Base-by-base conservation (phyloP, 1,140 invertebrate genomes). In the Microplitis demolitor region DNA sequence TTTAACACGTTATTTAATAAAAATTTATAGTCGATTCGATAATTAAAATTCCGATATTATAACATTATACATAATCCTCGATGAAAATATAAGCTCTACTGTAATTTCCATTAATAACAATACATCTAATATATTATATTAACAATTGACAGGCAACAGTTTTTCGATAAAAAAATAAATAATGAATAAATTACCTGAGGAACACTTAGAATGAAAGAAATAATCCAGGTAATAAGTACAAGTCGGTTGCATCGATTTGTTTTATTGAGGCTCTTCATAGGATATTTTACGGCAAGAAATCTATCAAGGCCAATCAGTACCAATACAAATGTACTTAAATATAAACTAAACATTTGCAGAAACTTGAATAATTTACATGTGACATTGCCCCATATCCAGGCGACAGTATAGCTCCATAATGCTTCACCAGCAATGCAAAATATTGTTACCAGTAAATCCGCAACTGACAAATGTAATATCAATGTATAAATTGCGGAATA, bases 321-420 rank as follows among this genome's bases (percentile, higher is more conserved):
- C 24, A 95, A 85, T 31, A 95, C 90, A 81, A 94, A 96, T 0
- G 94, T 96, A 54, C 93, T 95, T n/a, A 95, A 85, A 82, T 96
- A 95, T 4, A 95, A 87, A 63, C 92, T 91, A 78, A 94, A 94
- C 90, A 95, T 92, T 84, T 96, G 94, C 13, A 93, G 82, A 78
- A 93, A 95, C 83, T 96, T 96, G 76, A 96, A 91, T 13, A 93
- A 70, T 84, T 96, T 96, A 83, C 95, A 96, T 34, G 90, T 89
- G 1, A 90, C 80, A 77, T 95, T 92, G 3, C 94, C 94, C 4
- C 91, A 94, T 45, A 91, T 84, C 94, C 94, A 96, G 56, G 92
- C 90, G 0, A 96, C 93, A 0, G 93, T 93, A 61, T 93, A 92
- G 14, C 88, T 91, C 95, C 95, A 96, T 1, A 92, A 87, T 0